Evolutionary conservation across 2,113 vertebrate species (phyloP).

Genomic region (Aptenodytes patagonicus): DNA sequence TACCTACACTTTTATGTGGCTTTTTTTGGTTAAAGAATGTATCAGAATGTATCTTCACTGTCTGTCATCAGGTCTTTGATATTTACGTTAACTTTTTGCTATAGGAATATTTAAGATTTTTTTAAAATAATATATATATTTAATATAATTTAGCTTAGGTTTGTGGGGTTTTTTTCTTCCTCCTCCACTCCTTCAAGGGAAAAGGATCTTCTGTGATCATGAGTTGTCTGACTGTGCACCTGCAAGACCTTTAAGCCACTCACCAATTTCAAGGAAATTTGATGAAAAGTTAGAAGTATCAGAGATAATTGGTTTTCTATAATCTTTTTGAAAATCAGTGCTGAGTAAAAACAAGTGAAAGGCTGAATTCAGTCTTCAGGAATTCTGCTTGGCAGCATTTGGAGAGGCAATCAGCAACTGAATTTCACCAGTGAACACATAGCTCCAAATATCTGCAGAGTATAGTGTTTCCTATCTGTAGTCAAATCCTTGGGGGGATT

Average conservation of each 20-base stretch:
- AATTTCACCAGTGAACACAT: neutral
- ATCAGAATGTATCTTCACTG: neutral
- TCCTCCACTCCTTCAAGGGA: neutral
- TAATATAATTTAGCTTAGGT: neutral
- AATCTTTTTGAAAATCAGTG: neutral
- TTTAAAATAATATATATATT: neutral
- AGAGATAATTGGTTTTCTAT: neutral
- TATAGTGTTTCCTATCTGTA: neutral
- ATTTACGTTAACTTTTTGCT: neutral
- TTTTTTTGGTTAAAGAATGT: neutral
- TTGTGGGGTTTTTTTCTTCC: rapidly evolving
- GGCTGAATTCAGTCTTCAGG: neutral
- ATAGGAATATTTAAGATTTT: neutral
- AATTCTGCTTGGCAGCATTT: neutral
- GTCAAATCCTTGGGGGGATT: neutral
- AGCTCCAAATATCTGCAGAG: neutral
- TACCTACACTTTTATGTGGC: rapidly evolving
- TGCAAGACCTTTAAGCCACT: neutral
- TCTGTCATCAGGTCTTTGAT: neutral
- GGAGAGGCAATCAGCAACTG: neutral
- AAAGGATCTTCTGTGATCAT: neutral
- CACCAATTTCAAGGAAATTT: neutral
- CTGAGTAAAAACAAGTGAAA: neutral
- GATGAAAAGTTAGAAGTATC: neutral
- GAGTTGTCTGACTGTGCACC: neutral